Conservation (phyloP, 1,140 invertebrate genomes). For the Anthonomus grandis region DNA sequence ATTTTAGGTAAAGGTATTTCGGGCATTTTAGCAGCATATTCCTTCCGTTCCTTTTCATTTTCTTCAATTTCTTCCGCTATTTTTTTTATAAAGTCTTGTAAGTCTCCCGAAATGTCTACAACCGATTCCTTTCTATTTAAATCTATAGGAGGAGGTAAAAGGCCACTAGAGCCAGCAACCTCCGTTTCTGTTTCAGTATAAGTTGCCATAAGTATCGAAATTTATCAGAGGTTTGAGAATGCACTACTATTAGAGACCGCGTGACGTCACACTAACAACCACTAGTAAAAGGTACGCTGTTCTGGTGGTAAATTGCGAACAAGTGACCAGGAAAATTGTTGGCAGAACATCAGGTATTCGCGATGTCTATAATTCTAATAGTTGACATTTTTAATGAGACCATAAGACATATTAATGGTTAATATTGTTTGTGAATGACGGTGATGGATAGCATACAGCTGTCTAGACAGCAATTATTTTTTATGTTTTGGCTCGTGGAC, state of each 20-base stretch:
- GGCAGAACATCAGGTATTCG: slow-evolving; percentile 2
- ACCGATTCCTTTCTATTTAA: slow-evolving; percentile 14
- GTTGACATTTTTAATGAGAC: slow-evolving; percentile 1
- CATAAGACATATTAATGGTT: not conserved
- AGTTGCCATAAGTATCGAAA: slow-evolving; percentile 12
- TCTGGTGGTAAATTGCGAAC: slow-evolving; percentile 7
- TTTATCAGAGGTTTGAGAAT: not conserved
- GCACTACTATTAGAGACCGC: not conserved
- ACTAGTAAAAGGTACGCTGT: not conserved
- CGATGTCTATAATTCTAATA: slow-evolving; percentile 14
- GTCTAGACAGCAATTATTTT: too few species aligned
- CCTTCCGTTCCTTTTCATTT: not conserved
- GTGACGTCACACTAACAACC: not conserved
- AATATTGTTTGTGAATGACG: too few species aligned
- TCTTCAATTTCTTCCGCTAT: slow-evolving; percentile 21
- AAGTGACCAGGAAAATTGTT: slow-evolving; percentile 14
- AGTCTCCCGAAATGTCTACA: slow-evolving; percentile 17
- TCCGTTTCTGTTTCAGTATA: slow-evolving; percentile 8
- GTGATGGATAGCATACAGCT: too few species aligned
- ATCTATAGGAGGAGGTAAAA: too few species aligned
- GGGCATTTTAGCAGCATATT: too few species aligned
- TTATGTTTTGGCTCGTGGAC: too few species aligned
- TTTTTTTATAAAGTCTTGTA: slow-evolving; percentile 23
- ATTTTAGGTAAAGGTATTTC: slow-evolving; percentile 27
- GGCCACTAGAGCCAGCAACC: too few species aligned